These are phyloP conservation scores for Petromus typicus DNA, from an alignment of 2,113 vertebrate species.

Conservation along the genomic window DNA sequence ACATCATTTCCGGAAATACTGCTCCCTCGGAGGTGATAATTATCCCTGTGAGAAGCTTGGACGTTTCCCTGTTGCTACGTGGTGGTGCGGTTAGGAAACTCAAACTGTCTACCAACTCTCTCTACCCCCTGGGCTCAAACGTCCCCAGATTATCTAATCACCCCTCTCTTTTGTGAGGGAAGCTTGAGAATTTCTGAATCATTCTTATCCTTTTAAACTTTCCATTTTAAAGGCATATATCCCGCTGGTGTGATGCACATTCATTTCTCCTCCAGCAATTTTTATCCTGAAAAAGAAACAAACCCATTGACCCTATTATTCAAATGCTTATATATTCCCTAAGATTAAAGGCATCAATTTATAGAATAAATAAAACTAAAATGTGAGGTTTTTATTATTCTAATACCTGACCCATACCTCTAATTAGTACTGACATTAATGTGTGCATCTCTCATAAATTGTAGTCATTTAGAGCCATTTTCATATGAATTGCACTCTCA, in stretches of 20 bases:
- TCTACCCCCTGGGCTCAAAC: neutral
- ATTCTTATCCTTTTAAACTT: constrained; percentile 42
- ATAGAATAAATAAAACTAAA: neutral
- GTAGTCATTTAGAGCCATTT: no score
- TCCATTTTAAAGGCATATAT: constrained; percentile 17
- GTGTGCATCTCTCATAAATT: neutral
- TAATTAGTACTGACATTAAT: neutral
- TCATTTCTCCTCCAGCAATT: neutral
- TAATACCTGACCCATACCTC: neutral
- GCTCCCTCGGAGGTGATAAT: constrained; percentile 73
- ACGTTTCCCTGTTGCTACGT: neutral
- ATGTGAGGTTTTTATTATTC: no score
- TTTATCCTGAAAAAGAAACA: constrained; percentile 57
- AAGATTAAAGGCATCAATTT: neutral
- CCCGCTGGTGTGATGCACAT: neutral
- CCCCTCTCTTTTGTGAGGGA: constrained; percentile 19
- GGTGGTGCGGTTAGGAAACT: constrained; percentile 46
- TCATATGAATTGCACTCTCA: neutral
- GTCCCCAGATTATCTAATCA: constrained; percentile 63
- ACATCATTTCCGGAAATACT: constrained; percentile 65
- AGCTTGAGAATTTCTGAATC: neutral
- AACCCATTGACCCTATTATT: constrained; percentile 38
- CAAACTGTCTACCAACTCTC: neutral
- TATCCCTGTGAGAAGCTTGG: constrained; percentile 53
- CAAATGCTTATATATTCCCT: neutral